A percentile compares a stretch with the other conserved stretches of the same genome.
These are phyloP conservation scores for Bibio marci DNA, from an alignment of 2,888 invertebrate species.

Conservation along the genomic window DNA sequence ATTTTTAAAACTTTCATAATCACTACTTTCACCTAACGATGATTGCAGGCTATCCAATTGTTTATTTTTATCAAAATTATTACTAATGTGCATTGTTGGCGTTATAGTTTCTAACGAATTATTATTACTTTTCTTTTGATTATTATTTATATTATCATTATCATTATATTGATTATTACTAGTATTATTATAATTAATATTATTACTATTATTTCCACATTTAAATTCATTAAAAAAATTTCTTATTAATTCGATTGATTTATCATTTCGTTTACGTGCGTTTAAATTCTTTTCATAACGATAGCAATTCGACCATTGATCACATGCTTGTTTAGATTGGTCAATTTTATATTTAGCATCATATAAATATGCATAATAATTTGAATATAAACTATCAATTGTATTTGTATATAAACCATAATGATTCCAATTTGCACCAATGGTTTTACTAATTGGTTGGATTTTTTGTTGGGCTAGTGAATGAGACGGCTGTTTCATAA, in stretches of 20 bases:
- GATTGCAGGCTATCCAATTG: slow-evolving; percentile 47
- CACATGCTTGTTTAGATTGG: slow-evolving; percentile 55
- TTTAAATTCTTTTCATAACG: slow-evolving; percentile 35
- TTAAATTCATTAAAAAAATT: slow-evolving; percentile 25
- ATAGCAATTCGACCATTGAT: slow-evolving; percentile 64
- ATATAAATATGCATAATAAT: slow-evolving; percentile 72
- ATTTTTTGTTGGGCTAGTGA: slow-evolving; percentile 6
- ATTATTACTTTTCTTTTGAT: no score
- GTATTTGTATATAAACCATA: slow-evolving; percentile 33
- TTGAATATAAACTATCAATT: slow-evolving; percentile 51
- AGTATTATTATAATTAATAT: not conserved
- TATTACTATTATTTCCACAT: not conserved
- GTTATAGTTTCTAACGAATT: not conserved
- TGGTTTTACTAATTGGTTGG: slow-evolving; percentile 25
- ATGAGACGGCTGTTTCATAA: slow-evolving; percentile 21
- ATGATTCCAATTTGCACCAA: slow-evolving; percentile 35
- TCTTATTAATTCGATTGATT: slow-evolving; percentile 19
- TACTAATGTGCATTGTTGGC: slow-evolving; percentile 11
- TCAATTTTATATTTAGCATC: slow-evolving; percentile 67
- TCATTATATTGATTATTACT: not conserved
- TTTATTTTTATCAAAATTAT: no score
- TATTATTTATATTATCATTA: not conserved
- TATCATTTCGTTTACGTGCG: slow-evolving; percentile 18
- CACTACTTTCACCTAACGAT: slow-evolving; percentile 39
- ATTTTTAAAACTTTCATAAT: slow-evolving; percentile 54